These are phyloP conservation scores for Eubucco bourcierii DNA, from an alignment of 2,113 vertebrate genomes.

Conservation along the genomic window DNA sequence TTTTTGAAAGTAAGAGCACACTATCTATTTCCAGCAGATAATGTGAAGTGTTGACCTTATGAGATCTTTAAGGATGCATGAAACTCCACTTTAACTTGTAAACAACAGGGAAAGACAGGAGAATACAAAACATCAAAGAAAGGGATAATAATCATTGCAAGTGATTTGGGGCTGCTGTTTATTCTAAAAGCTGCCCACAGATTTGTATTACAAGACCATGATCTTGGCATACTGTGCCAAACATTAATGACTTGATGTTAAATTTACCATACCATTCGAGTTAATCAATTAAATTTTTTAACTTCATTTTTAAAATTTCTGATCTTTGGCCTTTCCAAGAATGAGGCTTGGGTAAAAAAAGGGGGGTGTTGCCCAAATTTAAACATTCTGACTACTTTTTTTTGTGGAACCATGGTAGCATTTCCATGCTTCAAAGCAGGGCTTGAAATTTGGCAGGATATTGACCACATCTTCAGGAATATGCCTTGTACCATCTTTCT, in stretches of 20 bases:
- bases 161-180: background rate
- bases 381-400: slow-evolving; percentile 57
- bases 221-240: background rate
- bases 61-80: background rate
- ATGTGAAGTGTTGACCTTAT: background rate
- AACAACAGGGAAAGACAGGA: background rate
- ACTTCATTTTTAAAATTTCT: background rate
- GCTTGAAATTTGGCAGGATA: slow-evolving; percentile 27
- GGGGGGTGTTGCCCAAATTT: slow-evolving; percentile 40
- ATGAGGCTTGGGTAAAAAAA: slow-evolving; percentile 22
- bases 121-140: background rate
- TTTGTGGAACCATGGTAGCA: slow-evolving; percentile 23
- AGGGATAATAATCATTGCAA: background rate
- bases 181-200: background rate
- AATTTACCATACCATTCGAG: slow-evolving; percentile 3
- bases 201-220: background rate
- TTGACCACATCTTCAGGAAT: background rate
- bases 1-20: background rate
- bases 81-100: background rate
- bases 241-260: slow-evolving; percentile 1
- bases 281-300: background rate
- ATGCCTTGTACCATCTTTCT: slow-evolving; percentile 1
- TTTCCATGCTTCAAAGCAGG: slow-evolving; percentile 30
- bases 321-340: slow-evolving; percentile 35
- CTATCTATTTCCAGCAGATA: background rate